Conservation (phyloP, 2,797 vertebrate genomes). For the Sebastes matsubarae region DNA sequence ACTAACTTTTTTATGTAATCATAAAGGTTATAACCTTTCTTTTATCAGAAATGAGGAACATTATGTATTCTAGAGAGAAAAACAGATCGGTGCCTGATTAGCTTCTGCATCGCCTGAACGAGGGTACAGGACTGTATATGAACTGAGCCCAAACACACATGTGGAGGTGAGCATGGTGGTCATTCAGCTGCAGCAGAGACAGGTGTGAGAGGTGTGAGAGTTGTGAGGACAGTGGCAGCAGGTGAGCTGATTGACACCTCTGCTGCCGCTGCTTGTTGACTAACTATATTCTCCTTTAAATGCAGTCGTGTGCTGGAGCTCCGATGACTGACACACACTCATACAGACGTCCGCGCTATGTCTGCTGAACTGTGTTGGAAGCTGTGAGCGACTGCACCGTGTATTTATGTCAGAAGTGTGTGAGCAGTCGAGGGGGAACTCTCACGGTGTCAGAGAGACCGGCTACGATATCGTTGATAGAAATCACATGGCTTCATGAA, state of each 20-base stretch:
- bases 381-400: too few relatives aligned
- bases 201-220: too few relatives aligned
- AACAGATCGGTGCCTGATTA: background rate
- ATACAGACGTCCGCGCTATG: too few relatives aligned
- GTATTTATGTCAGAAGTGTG: too few relatives aligned
- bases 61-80: background rate
- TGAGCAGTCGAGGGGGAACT: too few relatives aligned
- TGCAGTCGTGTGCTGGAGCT: background rate
- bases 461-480: background rate
- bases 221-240: too few relatives aligned
- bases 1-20: background rate
- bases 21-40: too few relatives aligned
- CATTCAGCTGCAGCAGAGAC: too few relatives aligned
- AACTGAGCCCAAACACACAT: background rate
- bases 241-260: background rate
- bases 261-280: background rate
- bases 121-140: too few relatives aligned
- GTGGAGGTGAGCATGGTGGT: background rate
- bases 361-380: background rate
- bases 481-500: background rate
- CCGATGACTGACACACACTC: background rate
- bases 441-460: too few relatives aligned
- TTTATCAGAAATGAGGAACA: too few relatives aligned
- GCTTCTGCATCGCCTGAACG: background rate
- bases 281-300: background rate